Base-by-base conservation (phyloP, 2,888 invertebrate species). In the Pandemis corylana region DNA sequence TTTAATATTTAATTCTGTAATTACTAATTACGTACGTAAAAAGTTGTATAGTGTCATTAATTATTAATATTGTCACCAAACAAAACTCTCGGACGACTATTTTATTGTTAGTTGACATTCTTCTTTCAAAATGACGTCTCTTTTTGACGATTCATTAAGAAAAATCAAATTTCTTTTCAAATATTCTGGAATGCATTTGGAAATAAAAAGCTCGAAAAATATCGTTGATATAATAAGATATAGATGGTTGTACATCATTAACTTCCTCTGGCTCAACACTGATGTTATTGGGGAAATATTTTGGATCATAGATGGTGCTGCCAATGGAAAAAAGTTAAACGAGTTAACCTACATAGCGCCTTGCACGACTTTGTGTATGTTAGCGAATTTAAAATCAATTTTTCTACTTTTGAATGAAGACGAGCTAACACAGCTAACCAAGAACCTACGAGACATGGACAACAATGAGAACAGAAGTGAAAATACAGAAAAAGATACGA, bases 211-310 rank as follows among this genome's bases (percentile, higher is more conserved):
- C 13, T 28, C 77, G 7, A 81, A 80, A 65, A 79, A 53, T 9
- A 7, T 51, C 7, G 49, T 15, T 15, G 51, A 83, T 2, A 72
- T 76, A 67, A 15, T 77, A 0, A 81, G 76, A 71, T 51, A 76
- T 15, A 79, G 80, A 72, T 77, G 79, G 0, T 41, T 88, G 0
- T 88, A 80, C 44, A 51, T 84, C 13, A 74, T 86, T 1, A 89
- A 88, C 72, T 84, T 85, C 3, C 6, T 87, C 0, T 87, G 83
- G 82, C 61, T 88, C 0, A 84, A 85, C 71, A 72, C 56, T 1
- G 89, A 86, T 28, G 42, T 86, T 0, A 7, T 75, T 0, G 89
- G 89, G 0, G 85, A 79, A 0, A 65, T 89, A 4, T 77, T 76
- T 2, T 88, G 83, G 83, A 83, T 90, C 9, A 75, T 84, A 61